Evolutionary conservation across 2,797 vertebrate species (phyloP).

Genomic region (Esox lucius): DNA sequence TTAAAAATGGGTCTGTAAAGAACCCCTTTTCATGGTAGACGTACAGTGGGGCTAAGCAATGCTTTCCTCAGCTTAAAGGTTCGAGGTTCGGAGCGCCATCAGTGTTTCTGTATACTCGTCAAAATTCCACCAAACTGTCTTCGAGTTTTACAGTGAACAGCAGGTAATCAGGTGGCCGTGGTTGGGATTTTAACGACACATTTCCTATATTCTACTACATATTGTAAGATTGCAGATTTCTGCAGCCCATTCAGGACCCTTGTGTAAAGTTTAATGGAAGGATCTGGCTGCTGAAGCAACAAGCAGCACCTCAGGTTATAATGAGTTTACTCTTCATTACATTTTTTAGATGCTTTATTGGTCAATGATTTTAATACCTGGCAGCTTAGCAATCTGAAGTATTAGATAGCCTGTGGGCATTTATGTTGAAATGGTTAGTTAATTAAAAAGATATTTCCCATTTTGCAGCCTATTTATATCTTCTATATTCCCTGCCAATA

Average conservation of each 20-base stretch:
- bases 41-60: too few relatives aligned
- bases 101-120: too few relatives aligned
- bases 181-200: too few relatives aligned
- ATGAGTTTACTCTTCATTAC: neutral
- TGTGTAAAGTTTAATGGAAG: neutral
- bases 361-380: neutral
- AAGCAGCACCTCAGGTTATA: neutral
- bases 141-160: too few relatives aligned
- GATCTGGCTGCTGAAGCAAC: neutral
- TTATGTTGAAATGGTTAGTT: neutral
- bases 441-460: neutral
- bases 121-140: too few relatives aligned
- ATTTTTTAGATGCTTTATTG: neutral
- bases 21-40: too few relatives aligned
- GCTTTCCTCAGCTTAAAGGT: too few relatives aligned
- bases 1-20: too few relatives aligned
- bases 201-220: neutral
- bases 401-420: neutral
- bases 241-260: neutral
- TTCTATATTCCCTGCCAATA: neutral
- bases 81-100: too few relatives aligned
- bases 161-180: too few relatives aligned
- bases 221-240: neutral
- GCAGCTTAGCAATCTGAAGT: neutral
- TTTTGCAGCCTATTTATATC: neutral